Base-by-base conservation (phyloP, 2,113 vertebrate genomes). In the Ariopsis seemanni region DNA sequence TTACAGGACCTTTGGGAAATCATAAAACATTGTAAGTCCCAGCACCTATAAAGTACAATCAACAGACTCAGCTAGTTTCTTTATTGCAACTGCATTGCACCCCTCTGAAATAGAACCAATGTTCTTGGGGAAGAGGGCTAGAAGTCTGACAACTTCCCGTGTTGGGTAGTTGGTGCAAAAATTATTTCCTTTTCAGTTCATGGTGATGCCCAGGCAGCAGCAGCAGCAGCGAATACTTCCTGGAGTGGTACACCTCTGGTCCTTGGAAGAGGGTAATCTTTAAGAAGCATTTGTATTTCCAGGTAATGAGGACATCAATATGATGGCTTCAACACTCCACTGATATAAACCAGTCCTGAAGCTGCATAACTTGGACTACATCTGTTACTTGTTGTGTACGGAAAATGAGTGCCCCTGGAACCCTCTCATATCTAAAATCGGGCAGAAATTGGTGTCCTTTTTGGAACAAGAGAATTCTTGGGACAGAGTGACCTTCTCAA, bases 1-100 rank as follows among this genome's bases (percentile, higher is more conserved):
- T 89, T 86, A 75, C 55, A 71, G 48, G 81, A 71, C 87, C 84
- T 71, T 60, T 85, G 89, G 78, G 78, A 89, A 89, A 87, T 85
- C 78, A 89, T 65, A 65, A 48, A 57, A 60, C 27, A 82, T 53
- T 50, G 55, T 42, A 20, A 63, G 27, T 67, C 48, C 22, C 86
- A 57, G 82, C 50, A 84, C 22, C 60, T 74, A 84, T 87, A 82
- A 85, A 85, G 69, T 80, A 48, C 14, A 84, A 89, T 48, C 57
- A 62, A 57, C 77, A 62, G 25, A 87, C 78, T 82, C 77, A 75
- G 30, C n/a, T 34, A n/a, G 77, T 87, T 75, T 82, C 42, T 87
- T 85, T 85, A 87, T 77, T 72, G 57, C 71, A 90, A 57, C 81
- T 67, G 81, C 78, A 90, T 5, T 58, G 14, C 75, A 82, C 34